A percentile compares a stretch with the other conserved stretches of the same genome.
Evolutionary conservation across 2,797 vertebrate species (phyloP).

Genomic region (Perdix hodgsoniae): DNA sequence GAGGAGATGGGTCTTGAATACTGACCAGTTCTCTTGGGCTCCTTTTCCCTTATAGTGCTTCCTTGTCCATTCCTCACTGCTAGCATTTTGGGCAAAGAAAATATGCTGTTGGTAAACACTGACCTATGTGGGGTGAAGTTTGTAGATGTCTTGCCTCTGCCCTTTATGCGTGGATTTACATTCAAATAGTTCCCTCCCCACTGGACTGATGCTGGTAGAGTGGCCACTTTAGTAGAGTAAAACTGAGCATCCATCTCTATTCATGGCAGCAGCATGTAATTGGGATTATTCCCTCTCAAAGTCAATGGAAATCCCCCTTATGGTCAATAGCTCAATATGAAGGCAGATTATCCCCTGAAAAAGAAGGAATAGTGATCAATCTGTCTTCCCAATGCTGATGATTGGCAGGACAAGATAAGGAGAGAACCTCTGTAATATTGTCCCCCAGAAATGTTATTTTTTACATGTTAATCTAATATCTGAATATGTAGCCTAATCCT

Average conservation of each 20-base stretch:
- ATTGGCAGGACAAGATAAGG: slow-evolving; percentile 25
- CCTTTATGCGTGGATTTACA: not conserved
- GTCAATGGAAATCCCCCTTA: slow-evolving; percentile 51
- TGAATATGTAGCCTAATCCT: not conserved
- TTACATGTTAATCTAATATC: slow-evolving; percentile 38
- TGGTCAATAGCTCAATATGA: slow-evolving; percentile 35
- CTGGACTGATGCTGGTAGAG: rapidly evolving
- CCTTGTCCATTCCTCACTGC: not conserved
- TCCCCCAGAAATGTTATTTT: slow-evolving; percentile 42
- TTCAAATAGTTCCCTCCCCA: not conserved
- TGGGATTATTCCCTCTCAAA: slow-evolving; percentile 1
- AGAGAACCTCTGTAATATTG: slow-evolving; percentile 35
- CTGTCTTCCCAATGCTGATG: slow-evolving; percentile 6
- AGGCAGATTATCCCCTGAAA: slow-evolving; percentile 2
- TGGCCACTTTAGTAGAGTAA: not conserved
- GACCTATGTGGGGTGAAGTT: not conserved
- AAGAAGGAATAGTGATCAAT: slow-evolving; percentile 28
- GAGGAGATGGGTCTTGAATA: too few species aligned
- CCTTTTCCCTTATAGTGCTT: not conserved
- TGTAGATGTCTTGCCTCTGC: rapidly evolving
- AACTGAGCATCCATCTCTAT: not conserved
- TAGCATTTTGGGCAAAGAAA: not conserved
- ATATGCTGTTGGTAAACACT: not conserved
- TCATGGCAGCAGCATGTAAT: not conserved
- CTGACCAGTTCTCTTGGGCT: too few species aligned